Base-by-base conservation (phyloP, 2,888 invertebrate genomes). In the Agrilus biguttatus region DNA sequence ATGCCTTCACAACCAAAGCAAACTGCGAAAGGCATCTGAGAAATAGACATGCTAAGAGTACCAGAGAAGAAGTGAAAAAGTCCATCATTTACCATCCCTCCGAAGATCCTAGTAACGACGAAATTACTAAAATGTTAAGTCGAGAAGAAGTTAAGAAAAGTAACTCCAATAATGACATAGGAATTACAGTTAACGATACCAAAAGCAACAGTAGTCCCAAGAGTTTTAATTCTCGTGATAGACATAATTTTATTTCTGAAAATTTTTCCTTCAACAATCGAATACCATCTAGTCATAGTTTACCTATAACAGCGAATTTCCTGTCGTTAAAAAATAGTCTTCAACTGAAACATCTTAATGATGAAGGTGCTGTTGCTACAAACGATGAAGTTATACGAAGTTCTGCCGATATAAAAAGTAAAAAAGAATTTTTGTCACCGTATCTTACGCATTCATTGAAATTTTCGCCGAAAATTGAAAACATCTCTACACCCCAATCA, bases 1-100 rank as follows among this genome's bases (percentile, higher is more conserved):
- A 90, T 59, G 92, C 93, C 3, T 96, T 96, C 65, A 95, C 95
- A 21, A 95, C 95, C 1, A 93, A 95, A 69, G 93, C 95, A 2
- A 95, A 96, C 61, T 96, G 96, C 63, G 95, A 96, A 67, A 74
- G 95, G 6, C 95, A 96, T 63, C 73, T 95, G 54, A 74, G 92
- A 50, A 95, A 95, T 63, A 77, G 91, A 19, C 95, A 95, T 58
- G 81, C 83, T 0, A 89, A 89, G 64, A 76, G 80, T 1, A 82
- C 84, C 2, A 75, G 90, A 42, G 88, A 91, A 52, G 91, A 93
- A 53, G 85, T 93, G 0, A 89, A 91, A 60, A 80, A 81, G 50
- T 78, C 86, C 6, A 86, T 93, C 41, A 86, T 88, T 47, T 87
- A 88, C 56, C 87, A 88, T 60, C 86, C 87, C 0, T 84, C 83